Evolutionary conservation across 1,140 invertebrate species (phyloP), one percentile per base, ranked within the genome.

Genomic region (Gryllus bimaculatus): DNA sequence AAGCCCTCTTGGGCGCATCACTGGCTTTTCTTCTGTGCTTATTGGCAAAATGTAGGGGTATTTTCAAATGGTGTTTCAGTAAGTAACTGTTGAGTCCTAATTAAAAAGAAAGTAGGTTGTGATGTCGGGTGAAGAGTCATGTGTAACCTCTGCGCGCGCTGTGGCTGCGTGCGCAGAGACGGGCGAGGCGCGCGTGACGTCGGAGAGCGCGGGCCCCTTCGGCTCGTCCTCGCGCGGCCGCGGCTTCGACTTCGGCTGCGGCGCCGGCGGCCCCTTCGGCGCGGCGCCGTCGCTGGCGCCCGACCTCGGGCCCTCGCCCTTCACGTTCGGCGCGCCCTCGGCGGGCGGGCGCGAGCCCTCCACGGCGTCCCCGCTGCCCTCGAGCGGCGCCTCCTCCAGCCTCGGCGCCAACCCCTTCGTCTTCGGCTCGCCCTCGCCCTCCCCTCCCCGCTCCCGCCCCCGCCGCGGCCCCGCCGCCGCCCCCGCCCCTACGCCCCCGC

Each of bases 401-500:
- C 18, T 18, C 54, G 54, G 10, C 54, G 18, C 54, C 54, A 66
- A 66, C 54, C 54, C 54, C 18, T 66, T 66, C 54, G 54, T 66
- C 54, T 66, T 66, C 54, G 54, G 54, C 54, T 66, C 54, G 10
- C 54, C 54, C 54, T 13, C 54, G 10, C 54, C 54, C 54, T 13
- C 54, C 10, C 54, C 54, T 18, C 54, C 54, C 54, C 2, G 2
- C 5, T 18, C 18, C 54, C 2, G 0, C 10, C 7, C 10, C 75
- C 47, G 20, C 78, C 74, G 74, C 82, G 26, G 26, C 54, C 54
- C 54, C 54, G 18, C 54, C 10, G 2, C 54, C 54, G 18, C 54
- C 54, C 54, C 54, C 54, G 54, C 54, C 0, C 54, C 54, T 13
- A 2, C 54, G 54, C 75, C 47, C 48, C 78, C 74, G 74, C 82